Evolutionary conservation across 2,113 vertebrate species (phyloP), one percentile per base, ranked within the genome.

Genomic region (Gambusia holbrooki): DNA sequence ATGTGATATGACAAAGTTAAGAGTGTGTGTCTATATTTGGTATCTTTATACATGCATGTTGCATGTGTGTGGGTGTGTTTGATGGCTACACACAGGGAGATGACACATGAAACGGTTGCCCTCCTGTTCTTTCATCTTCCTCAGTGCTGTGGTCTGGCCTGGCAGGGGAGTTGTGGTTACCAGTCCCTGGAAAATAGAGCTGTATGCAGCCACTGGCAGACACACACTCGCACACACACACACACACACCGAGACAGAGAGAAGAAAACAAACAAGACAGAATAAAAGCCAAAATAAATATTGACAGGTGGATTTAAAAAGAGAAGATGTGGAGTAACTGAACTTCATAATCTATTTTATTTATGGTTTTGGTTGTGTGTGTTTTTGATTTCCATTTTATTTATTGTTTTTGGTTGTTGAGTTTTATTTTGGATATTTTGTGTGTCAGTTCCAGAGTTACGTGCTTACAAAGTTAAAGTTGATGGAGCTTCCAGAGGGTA

Each of bases 61-160:
- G 35, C 62, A 66, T 76, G 77, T 65, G 73, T 72, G 69, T 68
- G 62, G 35, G 35, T 65, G 48, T 71, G 65, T 63, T 65, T 65
- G 62, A 76, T 63, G 42, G 11, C 81, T 71, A 35, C 58, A 76
- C 27, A 30, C 54, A 61, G 75, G 73, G 81, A 81, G 81, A 66
- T 84, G 76, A 82, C 89, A 92, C 91, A 93, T 93, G 91, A 93
- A 93, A 90, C 82, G 79, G 85, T 84, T 90, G 90, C 87, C 92
- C 94, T 92, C 85, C 90, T 83, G 84, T 77, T 90, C 92, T 94
- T 93, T 93, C 92, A 94, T 93, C 89, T 91, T 81, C 81, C 40
- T 85, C 81, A 76, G 79, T 87, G 85, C 91, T 87, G 82, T 87
- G 90, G 84, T 84, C 71, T 85, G 89, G 62, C 86, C 88, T 87